A percentile compares a stretch with the other conserved stretches of the same genome.
phyloP scores from a whole-genome alignment of 2,888 invertebrate genomes.

The Eupithecia dodoneata region DNA sequence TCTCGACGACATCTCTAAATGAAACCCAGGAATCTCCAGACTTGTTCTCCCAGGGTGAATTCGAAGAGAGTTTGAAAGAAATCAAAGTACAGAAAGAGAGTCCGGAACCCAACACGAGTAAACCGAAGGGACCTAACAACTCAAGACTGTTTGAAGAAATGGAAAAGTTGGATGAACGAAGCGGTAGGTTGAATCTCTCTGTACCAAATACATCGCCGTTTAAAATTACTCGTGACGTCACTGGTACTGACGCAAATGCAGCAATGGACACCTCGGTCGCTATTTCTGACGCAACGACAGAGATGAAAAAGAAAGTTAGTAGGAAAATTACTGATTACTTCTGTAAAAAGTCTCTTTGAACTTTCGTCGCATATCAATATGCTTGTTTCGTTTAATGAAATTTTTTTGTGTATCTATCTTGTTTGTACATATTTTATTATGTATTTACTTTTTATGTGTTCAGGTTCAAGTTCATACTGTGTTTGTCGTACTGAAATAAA shows the following conservation, averaged over 20 bases:
- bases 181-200: constrained; percentile 56
- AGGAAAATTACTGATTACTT: constrained; percentile 79
- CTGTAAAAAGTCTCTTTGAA: constrained; percentile 63
- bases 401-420: constrained; percentile 11
- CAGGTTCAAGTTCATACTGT: too few relatives aligned
- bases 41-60: constrained; percentile 64
- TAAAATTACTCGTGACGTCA: constrained; percentile 28
- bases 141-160: constrained; percentile 61
- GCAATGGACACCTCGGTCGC: constrained; percentile 41
- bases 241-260: constrained; percentile 30
- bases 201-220: constrained; percentile 52
- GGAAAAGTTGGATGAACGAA: constrained; percentile 60
- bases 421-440: constrained; percentile 9
- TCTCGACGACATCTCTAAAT: constrained; percentile 8
- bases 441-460: not conserved
- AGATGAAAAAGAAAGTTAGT: constrained; percentile 65
- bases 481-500: constrained; percentile 53
- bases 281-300: constrained; percentile 52
- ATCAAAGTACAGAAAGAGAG: constrained; percentile 31
- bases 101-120: constrained; percentile 12
- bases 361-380: constrained; percentile 4
- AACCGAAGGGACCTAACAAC: constrained; percentile 33
- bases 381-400: constrained; percentile 24
- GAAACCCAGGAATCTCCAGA: constrained; percentile 53
- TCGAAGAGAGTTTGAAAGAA: constrained; percentile 48